phyloP scores from a whole-genome alignment of 2,797 vertebrate genomes.

The Diglossa cyanea region DNA sequence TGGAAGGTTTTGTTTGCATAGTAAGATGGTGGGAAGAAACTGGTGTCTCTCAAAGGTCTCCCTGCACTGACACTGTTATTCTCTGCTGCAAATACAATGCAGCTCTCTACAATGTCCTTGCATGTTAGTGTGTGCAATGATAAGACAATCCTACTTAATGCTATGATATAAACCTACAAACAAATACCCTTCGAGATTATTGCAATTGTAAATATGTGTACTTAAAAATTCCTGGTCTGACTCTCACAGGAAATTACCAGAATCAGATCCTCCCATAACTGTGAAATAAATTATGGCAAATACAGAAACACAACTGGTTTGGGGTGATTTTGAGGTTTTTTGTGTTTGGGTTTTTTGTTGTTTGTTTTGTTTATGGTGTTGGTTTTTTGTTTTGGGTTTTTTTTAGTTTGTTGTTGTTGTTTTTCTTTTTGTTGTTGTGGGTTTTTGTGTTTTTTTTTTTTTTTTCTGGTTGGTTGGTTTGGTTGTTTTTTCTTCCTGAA shows the following conservation, averaged over 20 bases:
- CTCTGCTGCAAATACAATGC: not conserved
- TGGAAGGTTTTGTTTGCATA: not conserved
- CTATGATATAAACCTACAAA: not conserved
- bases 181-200: not conserved
- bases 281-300: not conserved
- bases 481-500: not conserved
- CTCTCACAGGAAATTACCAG: not conserved
- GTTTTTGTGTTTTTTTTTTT: too few species aligned
- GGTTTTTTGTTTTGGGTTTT: not conserved
- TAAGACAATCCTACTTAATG: not conserved
- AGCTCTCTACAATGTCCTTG: not conserved
- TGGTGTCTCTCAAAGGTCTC: not conserved
- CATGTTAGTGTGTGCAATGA: not conserved
- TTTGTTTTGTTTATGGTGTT: not conserved
- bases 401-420: too few species aligned
- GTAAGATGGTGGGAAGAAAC: not conserved
- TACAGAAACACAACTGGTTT: not conserved
- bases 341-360: too few species aligned
- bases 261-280: not conserved
- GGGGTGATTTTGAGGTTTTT: fast-evolving
- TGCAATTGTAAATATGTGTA: not conserved
- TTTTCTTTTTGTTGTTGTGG: not conserved
- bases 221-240: not conserved
- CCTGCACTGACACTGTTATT: fast-evolving
- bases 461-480: not conserved